Percentiles rank a stretch among this genome's conserved stretches.
phyloP scores from a whole-genome alignment of 2,797 vertebrate species.

The Hafferia zeledoni region DNA sequence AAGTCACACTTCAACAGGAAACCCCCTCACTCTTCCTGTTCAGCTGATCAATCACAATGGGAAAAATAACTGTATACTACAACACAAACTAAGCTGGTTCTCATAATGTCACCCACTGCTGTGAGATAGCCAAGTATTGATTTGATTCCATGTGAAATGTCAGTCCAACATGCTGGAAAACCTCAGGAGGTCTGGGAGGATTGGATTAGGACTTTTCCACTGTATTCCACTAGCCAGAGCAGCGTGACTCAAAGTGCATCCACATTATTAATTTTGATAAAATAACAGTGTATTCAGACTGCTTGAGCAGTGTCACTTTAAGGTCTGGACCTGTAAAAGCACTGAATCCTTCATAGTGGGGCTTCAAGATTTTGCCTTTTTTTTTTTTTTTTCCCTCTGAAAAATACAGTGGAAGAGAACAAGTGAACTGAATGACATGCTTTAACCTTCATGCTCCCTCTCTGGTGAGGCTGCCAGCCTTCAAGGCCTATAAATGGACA shows the following conservation, averaged over 20 bases:
- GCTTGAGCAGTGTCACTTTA: background rate
- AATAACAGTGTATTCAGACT: background rate
- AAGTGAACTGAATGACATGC: background rate
- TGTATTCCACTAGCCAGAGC: background rate
- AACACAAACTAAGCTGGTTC: background rate
- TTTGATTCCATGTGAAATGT: background rate
- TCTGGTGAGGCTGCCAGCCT: background rate
- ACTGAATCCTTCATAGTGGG: background rate
- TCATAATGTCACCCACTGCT: fast-evolving
- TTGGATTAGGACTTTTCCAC: background rate
- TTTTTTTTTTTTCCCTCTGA: background rate
- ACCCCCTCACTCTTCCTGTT: background rate
- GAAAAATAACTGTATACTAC: background rate
- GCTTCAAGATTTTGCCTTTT: background rate
- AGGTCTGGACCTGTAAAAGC: background rate
- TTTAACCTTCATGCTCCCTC: background rate
- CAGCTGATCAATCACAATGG: background rate
- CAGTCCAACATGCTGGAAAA: background rate
- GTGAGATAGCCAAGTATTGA: background rate
- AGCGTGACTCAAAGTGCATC: background rate
- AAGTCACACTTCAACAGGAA: background rate
- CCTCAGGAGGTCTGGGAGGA: background rate
- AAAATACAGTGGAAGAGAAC: background rate
- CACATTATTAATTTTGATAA: background rate
- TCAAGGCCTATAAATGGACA: background rate